phyloP scores from a whole-genome alignment of 2,113 vertebrate species.

The Athene noctua region DNA sequence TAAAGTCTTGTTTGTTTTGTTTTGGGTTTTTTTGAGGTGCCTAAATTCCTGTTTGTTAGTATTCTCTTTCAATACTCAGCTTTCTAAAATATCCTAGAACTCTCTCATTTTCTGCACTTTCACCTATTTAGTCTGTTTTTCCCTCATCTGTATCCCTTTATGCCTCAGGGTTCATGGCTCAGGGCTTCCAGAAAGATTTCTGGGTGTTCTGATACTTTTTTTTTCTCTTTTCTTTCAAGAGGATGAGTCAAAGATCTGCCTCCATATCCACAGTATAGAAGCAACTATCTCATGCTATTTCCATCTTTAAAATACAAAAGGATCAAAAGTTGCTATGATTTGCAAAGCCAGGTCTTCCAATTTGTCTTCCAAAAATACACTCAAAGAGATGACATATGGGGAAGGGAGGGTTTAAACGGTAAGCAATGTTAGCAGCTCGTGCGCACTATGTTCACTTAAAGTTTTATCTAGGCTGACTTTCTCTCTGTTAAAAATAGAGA shows the following conservation, averaged over 20 bases:
- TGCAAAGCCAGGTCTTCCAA: constrained; percentile 26
- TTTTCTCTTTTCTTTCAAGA: background rate
- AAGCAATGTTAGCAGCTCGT: background rate
- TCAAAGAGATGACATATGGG: background rate
- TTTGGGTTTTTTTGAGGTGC: background rate
- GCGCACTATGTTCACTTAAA: background rate
- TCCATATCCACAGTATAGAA: background rate
- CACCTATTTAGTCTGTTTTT: background rate
- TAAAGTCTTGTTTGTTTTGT: no score
- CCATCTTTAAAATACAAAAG: constrained; percentile 8
- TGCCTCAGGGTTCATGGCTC: background rate
- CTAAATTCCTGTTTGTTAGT: background rate
- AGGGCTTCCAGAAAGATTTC: background rate
- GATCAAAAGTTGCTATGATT: constrained; percentile 20
- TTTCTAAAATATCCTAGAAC: background rate
- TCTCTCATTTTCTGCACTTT: background rate
- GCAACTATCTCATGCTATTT: background rate
- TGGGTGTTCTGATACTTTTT: background rate
- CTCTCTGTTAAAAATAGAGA: background rate
- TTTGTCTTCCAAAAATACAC: constrained; percentile 37
- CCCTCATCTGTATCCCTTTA: background rate
- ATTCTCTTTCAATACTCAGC: background rate
- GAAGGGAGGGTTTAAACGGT: background rate
- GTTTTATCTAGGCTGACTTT: background rate
- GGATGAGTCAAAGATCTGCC: constrained; percentile 17